A percentile compares a stretch with the other conserved stretches of the same genome.
phyloP scores from a whole-genome alignment of 2,797 vertebrate genomes.

The Stomatorhinus walkeri region DNA sequence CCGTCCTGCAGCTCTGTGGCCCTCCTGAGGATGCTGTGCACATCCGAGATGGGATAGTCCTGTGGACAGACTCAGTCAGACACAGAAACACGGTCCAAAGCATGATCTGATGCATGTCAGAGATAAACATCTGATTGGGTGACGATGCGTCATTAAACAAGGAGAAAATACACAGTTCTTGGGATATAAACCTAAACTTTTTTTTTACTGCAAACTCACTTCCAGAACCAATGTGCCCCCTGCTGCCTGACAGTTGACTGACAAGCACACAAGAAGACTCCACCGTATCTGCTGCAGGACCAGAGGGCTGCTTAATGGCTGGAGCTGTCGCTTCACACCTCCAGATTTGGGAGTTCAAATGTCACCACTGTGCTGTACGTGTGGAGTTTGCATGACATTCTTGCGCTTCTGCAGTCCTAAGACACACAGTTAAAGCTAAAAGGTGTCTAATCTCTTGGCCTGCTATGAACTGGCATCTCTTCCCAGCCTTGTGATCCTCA shows the following conservation, averaged over 20 bases:
- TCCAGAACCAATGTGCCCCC: not conserved
- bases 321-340: not conserved
- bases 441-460: not conserved
- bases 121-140: not conserved
- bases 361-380: not conserved
- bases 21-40: slow-evolving; percentile 84
- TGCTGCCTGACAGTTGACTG: not conserved
- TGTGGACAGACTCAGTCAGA: slow-evolving; percentile 37
- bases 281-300: not conserved
- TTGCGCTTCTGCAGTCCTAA: not conserved
- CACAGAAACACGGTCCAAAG: not conserved
- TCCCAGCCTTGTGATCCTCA: not conserved
- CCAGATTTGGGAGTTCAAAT: not conserved
- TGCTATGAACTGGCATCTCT: not conserved
- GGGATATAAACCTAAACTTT: not conserved
- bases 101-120: not conserved
- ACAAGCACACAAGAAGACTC: not conserved
- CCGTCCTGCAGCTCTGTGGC: slow-evolving; percentile 89
- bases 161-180: not conserved
- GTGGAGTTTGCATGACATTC: not conserved
- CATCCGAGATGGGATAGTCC: slow-evolving; percentile 95
- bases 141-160: not conserved
- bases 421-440: not conserved
- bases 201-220: not conserved
- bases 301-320: not conserved